Base-by-base conservation (phyloP, 2,888 invertebrate species). In the Dynastes tityus region DNA sequence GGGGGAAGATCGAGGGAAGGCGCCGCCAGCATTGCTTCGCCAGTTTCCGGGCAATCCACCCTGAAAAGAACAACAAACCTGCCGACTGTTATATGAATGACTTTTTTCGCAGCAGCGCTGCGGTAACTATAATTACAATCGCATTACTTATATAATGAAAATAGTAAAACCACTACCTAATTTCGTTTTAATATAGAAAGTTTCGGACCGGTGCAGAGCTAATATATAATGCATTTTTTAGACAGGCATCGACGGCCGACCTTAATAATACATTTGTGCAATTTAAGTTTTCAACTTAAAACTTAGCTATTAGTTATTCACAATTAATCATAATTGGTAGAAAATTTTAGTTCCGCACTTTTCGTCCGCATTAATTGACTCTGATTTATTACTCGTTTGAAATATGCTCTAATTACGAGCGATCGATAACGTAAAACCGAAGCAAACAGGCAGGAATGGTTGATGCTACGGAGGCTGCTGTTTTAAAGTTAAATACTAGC, bases 321-420 rank as follows among this genome's bases (percentile, higher is more conserved):
- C 65, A 22, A 67, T 67, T 67, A 45, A 67, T 67, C 65, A 67
- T 45, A 67, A 67, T 67, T 67, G 40, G 40, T 6, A 11, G n/a
- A 67, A 27, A 45, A 67, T 40, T 67, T 67, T 45, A 16, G 16
- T 40, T 8, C 16, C 45, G 16, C 65, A 67, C 6, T 65, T 67
- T 67, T 67, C n/a, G 1, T 67, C 16, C 22, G 16, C n/a, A 45
- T 22, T 67, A 67, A 67, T 67, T 67, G 65, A 67, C 45, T 67
- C 65, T 45, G 65, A 67, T 67, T 67, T 67, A 67, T 67, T 45
- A 45, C 45, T 22, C 22, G 16, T 13, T 64, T 64, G 11, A 32
- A 67, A 45, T 67, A 22, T 58, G 55, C 22, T 22, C 16, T 58
- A 22, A 58, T 22, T 58, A 22, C 55, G 8, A 22, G 5, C n/a